Percentiles rank a stretch among this genome's conserved stretches.
These are phyloP conservation scores for Globodera ellingtonae DNA, from an alignment of 1,140 invertebrate species.

Conservation along the genomic window DNA sequence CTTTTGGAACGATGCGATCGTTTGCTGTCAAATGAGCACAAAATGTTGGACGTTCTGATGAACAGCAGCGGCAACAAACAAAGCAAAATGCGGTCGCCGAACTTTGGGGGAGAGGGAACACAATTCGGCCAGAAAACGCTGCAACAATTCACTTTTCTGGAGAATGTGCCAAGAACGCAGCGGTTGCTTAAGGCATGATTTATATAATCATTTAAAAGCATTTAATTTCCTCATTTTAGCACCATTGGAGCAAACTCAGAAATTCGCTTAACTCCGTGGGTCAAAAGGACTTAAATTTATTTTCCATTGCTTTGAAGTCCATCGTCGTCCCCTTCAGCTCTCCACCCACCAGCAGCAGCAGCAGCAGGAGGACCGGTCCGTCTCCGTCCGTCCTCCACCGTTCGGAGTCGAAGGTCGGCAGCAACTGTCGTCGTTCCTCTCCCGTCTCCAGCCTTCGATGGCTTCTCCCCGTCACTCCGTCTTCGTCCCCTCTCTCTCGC, in stretches of 20 bases:
- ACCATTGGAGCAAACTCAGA: constrained; percentile 4
- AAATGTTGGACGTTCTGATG: neutral
- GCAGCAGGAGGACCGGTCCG: neutral
- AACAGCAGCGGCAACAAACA: neutral
- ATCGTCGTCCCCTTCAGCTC: neutral
- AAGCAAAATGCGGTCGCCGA: neutral
- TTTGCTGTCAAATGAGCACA: neutral
- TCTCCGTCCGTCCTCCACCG: neutral
- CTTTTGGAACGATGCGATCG: constrained; percentile 1
- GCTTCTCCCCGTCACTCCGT: neutral
- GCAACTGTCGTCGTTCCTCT: neutral
- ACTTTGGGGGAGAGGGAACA: neutral
- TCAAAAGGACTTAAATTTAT: neutral
- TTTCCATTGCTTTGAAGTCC: neutral
- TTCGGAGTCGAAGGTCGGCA: neutral
- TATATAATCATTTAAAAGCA: neutral
- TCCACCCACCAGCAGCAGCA: neutral
- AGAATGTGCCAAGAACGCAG: constrained; percentile 2
- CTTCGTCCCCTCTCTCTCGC: neutral
- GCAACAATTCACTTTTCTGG: neutral
- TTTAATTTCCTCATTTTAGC: constrained; percentile 6
- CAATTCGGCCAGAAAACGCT: neutral
- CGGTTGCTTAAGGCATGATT: neutral
- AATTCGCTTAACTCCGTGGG: neutral
- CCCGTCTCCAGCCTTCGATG: neutral